Evolutionary conservation across 2,797 vertebrate species (phyloP).

Genomic region (Diceros bicornis): DNA sequence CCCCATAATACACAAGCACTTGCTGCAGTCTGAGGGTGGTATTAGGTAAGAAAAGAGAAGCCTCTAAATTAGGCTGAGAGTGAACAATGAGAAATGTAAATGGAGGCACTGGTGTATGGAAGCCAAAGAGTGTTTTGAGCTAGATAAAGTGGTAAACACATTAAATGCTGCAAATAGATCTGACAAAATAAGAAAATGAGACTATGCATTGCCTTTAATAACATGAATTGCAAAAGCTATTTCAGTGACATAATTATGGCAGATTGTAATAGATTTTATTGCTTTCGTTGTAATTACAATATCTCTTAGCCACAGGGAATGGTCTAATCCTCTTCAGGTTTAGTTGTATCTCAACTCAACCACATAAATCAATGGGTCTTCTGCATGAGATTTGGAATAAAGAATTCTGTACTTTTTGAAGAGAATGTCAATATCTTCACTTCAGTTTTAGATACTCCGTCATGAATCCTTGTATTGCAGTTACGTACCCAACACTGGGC

Average conservation of each 20-base stretch:
- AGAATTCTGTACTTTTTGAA: background rate
- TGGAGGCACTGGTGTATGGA: background rate
- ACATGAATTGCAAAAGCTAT: background rate
- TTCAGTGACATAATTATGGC: background rate
- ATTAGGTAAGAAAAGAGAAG: background rate
- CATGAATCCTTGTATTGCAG: background rate
- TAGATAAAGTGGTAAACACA: background rate
- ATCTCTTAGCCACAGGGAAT: background rate
- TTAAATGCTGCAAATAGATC: background rate
- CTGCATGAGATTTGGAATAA: background rate
- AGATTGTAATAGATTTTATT: background rate
- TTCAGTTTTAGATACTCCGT: background rate
- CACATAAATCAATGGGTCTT: background rate
- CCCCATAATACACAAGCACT: background rate
- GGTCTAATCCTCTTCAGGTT: background rate
- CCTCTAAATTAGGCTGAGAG: background rate
- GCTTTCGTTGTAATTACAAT: background rate
- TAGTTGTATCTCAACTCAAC: background rate
- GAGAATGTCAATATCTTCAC: slow-evolving; percentile 41
- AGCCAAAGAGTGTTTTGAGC: background rate
- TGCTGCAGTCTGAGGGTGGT: background rate
- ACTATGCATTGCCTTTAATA: background rate
- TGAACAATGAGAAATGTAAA: background rate
- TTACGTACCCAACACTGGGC: background rate
- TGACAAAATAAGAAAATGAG: background rate